Conservation (phyloP, 2,113 vertebrate genomes). For the Ariopsis seemanni region DNA sequence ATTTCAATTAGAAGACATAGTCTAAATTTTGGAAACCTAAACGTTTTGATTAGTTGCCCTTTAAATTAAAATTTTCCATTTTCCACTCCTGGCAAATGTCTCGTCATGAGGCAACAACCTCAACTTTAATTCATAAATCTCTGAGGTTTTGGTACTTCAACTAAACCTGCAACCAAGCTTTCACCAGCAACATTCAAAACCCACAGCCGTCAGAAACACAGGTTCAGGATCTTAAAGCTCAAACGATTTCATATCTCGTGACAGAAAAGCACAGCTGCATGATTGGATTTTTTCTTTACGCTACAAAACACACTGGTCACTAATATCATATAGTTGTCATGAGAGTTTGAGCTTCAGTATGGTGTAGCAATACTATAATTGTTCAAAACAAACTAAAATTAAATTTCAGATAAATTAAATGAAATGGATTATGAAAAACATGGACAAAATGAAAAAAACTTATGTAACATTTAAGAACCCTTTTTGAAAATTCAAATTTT, state of each 20-base stretch:
- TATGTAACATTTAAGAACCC: not conserved
- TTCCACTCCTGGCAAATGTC: not conserved
- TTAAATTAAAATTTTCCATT: not conserved
- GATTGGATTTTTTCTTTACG: not conserved
- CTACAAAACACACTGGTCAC: not conserved
- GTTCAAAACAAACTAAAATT: not conserved
- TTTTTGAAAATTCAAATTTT: not conserved
- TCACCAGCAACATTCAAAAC: not conserved
- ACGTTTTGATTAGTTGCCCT: not conserved
- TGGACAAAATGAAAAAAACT: not conserved
- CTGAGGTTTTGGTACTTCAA: not conserved
- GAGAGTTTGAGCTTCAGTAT: not conserved
- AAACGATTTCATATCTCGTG: not conserved
- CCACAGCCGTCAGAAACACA: not conserved
- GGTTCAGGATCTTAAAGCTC: not conserved
- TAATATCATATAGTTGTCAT: not conserved
- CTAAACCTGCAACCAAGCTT: not conserved
- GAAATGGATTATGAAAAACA: not conserved
- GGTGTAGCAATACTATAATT: not conserved
- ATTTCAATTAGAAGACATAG: not conserved
- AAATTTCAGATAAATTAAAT: not conserved
- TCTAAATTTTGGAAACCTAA: not conserved
- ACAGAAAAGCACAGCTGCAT: not conserved
- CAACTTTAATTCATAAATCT: not conserved
- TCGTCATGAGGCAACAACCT: not conserved